These are phyloP conservation scores for Caenorhabditis latens DNA, from an alignment of 1,140 invertebrate genomes.

Conservation along the genomic window DNA sequence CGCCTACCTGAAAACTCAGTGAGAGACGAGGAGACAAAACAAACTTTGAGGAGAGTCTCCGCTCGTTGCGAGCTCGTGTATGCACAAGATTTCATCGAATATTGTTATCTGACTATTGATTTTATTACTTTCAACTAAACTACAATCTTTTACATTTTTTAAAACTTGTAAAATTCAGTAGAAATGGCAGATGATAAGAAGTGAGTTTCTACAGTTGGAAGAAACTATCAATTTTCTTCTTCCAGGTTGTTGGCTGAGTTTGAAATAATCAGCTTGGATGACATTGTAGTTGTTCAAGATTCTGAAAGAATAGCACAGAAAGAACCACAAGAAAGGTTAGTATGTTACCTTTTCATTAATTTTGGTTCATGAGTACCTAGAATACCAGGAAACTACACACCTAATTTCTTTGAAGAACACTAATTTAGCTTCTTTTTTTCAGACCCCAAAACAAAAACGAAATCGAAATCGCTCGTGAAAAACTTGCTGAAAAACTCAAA, in stretches of 20 bases:
- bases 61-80: neutral
- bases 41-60: neutral
- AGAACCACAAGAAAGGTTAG: neutral
- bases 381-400: no score
- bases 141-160: no score
- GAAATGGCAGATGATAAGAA: no score
- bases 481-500: neutral
- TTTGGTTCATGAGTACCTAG: no score
- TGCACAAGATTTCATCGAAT: neutral
- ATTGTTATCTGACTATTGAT: neutral
- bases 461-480: neutral
- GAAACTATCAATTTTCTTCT: no score
- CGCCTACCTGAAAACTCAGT: neutral
- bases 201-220: no score
- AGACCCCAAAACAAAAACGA: neutral
- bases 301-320: neutral
- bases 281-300: neutral
- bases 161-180: no score
- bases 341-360: neutral
- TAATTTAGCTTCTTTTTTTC: neutral
- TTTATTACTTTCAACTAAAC: neutral
- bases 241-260: neutral
- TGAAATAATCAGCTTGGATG: neutral
- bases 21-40: neutral
- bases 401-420: neutral